Evolutionary conservation across 2,888 invertebrate genomes (phyloP).

Genomic region (Drosophila incognita): DNA sequence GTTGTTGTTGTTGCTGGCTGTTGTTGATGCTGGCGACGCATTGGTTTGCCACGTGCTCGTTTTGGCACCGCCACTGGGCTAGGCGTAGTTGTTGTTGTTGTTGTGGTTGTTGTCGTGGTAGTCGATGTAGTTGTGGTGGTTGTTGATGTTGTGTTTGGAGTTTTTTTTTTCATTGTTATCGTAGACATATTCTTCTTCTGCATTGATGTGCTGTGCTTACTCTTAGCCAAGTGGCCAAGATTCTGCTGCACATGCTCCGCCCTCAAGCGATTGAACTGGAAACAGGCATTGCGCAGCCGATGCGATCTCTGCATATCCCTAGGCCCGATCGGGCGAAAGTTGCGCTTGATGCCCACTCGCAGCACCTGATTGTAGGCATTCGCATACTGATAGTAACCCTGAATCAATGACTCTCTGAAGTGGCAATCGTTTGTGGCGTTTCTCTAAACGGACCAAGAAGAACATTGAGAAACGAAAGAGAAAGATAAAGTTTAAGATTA

Average conservation of each 20-base stretch:
- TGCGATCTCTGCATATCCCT: slow-evolving; percentile 62
- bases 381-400: slow-evolving; percentile 77
- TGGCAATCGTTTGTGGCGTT: slow-evolving; percentile 81
- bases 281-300: slow-evolving; percentile 70
- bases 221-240: slow-evolving; percentile 22
- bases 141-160: slow-evolving; percentile 9
- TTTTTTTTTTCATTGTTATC: slow-evolving; percentile 9
- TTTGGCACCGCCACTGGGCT: slow-evolving; percentile 52
- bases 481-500: neutral
- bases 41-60: slow-evolving; percentile 47
- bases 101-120: slow-evolving; percentile 43
- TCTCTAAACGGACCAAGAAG: slow-evolving; percentile 67
- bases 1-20: slow-evolving; percentile 49
- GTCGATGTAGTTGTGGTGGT: slow-evolving; percentile 33
- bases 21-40: slow-evolving; percentile 46
- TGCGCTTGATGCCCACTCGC: slow-evolving; percentile 81
- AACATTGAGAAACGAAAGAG: neutral
- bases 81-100: slow-evolving; percentile 47
- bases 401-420: slow-evolving; percentile 80
- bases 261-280: slow-evolving; percentile 73
- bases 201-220: slow-evolving; percentile 23
- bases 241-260: slow-evolving; percentile 64
- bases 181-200: neutral
- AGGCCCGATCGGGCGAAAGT: slow-evolving; percentile 78
- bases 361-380: slow-evolving; percentile 77